Percentiles rank a stretch among this genome's conserved stretches.
Evolutionary conservation across 2,113 vertebrate genomes (phyloP).

Genomic region (Merops nubicus): DNA sequence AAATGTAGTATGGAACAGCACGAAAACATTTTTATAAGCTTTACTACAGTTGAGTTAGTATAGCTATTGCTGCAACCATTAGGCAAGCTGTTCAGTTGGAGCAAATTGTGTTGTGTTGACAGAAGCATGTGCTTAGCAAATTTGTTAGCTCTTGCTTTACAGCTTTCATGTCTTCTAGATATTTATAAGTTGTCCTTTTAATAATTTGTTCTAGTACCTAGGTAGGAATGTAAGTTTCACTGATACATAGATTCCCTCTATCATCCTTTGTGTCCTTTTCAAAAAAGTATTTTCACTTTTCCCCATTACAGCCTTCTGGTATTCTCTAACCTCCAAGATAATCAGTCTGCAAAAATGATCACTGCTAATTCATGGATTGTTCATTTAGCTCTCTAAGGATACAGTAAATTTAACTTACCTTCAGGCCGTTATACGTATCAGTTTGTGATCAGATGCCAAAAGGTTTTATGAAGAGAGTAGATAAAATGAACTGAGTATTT

Average conservation of each 20-base stretch:
- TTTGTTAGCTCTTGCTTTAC: neutral
- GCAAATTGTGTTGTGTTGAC: neutral
- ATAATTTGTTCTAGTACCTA: neutral
- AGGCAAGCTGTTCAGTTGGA: neutral
- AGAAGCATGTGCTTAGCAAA: neutral
- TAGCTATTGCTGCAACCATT: neutral
- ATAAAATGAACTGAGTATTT: neutral
- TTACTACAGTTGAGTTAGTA: neutral
- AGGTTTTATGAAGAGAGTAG: neutral
- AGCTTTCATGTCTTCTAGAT: neutral
- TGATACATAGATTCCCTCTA: neutral
- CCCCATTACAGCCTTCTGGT: neutral
- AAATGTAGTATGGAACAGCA: neutral
- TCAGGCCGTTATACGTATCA: neutral
- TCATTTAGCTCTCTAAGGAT: neutral
- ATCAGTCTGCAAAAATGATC: neutral
- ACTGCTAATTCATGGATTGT: neutral
- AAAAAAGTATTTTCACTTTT: neutral
- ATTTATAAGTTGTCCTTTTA: neutral
- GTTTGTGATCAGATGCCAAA: neutral
- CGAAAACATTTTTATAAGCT: neutral
- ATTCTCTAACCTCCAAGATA: neutral
- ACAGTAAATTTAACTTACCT: neutral
- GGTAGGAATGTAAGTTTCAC: neutral
- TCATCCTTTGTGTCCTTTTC: neutral